Evolutionary conservation across 2,797 vertebrate species (phyloP).

Genomic region (Cyclura pinguis): DNA sequence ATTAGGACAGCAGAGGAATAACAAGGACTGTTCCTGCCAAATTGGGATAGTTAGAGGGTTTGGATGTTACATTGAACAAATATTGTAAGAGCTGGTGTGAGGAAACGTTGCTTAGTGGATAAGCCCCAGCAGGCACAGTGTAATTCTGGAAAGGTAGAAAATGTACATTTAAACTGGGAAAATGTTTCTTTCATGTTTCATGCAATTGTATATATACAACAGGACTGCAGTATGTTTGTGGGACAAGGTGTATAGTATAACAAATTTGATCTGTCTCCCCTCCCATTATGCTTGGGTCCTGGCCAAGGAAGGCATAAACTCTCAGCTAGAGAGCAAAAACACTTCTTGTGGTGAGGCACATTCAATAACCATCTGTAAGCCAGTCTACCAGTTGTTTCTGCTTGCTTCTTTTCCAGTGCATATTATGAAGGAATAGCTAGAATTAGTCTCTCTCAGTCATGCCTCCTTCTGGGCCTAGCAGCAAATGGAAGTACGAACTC

Average conservation of each 20-base stretch:
- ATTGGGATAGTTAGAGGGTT: no score
- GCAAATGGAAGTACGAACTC: not conserved
- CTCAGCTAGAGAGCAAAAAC: not conserved
- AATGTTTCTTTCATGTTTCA: not conserved
- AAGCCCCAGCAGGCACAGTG: not conserved
- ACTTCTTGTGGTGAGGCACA: not conserved
- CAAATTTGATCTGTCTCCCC: no score
- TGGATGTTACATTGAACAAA: not conserved
- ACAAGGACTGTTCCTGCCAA: no score
- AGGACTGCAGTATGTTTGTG: not conserved
- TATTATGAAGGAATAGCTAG: not conserved
- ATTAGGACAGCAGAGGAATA: no score
- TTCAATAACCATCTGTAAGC: not conserved
- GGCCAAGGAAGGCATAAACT: not conserved
- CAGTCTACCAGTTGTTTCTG: not conserved
- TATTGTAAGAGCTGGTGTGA: not conserved
- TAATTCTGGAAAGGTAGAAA: not conserved
- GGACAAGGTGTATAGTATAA: not conserved
- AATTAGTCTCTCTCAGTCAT: not conserved
- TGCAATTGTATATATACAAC: not conserved
- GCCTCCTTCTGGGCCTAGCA: not conserved
- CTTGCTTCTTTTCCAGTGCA: not conserved
- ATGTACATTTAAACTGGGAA: not conserved
- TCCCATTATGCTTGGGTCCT: not conserved
- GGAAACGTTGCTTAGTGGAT: not conserved